A percentile compares a stretch with the other conserved stretches of the same genome.
Evolutionary conservation across 2,113 vertebrate genomes (phyloP).

Genomic region (Trichomycterus rosablanca): DNA sequence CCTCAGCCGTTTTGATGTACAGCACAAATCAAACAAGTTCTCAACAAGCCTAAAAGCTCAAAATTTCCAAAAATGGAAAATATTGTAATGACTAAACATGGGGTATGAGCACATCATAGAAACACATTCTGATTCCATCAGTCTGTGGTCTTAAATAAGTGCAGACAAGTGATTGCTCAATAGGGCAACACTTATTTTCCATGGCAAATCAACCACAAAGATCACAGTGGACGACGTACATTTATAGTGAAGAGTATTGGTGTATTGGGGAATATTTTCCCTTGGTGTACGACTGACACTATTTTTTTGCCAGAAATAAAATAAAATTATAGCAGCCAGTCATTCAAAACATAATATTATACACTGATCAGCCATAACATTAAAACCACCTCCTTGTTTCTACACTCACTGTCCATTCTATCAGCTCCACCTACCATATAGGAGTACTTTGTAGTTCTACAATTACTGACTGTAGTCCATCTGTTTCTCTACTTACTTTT

Average conservation of each 20-base stretch:
- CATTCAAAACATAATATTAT: no score
- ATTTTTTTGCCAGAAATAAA: conserved; percentile 4
- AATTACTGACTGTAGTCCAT: no score
- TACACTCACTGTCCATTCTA: no score
- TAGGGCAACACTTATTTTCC: conserved; percentile 15
- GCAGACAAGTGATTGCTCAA: conserved; percentile 18
- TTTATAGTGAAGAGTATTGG: conserved; percentile 14
- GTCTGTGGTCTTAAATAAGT: conserved; percentile 6
- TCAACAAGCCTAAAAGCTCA: conserved; percentile 18
- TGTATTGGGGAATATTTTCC: no score
- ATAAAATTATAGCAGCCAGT: no score
- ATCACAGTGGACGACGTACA: conserved; percentile 3
- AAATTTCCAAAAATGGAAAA: conserved; percentile 38
- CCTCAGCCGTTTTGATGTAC: conserved; percentile 17
- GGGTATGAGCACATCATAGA: conserved; percentile 25
- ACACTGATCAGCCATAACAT: no score
- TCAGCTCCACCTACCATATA: no score
- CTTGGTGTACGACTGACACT: conserved; percentile 4
- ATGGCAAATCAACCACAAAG: conserved; percentile 14
- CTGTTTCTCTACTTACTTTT: no score
- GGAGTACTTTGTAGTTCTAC: no score
- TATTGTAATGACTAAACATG: conserved; percentile 25
- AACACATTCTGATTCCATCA: conserved; percentile 15
- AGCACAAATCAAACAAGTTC: conserved; percentile 23
- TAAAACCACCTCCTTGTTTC: no score